Evolutionary conservation across 2,797 vertebrate genomes (phyloP).

Genomic region (Triplophysa yarkandensis): DNA sequence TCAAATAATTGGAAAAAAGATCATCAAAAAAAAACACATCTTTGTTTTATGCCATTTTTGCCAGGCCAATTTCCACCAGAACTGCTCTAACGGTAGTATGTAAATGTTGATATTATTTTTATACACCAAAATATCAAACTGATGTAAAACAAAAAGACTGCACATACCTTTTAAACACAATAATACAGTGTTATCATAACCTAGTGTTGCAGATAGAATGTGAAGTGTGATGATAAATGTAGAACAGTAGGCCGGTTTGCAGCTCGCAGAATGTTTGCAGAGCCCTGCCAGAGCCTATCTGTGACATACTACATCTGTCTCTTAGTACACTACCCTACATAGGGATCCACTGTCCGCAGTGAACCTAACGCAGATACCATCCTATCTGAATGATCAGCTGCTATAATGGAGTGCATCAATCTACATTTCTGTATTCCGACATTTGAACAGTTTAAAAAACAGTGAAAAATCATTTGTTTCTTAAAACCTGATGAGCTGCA

Average conservation of each 20-base stretch:
- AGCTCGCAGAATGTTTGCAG: conserved; percentile 75
- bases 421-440: neutral
- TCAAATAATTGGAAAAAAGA: too few relatives aligned
- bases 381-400: neutral
- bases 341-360: conserved; percentile 49
- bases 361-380: conserved; percentile 1
- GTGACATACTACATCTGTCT: conserved; percentile 76
- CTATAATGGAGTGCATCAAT: neutral
- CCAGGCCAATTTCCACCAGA: too few relatives aligned
- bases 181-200: too few relatives aligned
- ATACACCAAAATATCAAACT: too few relatives aligned
- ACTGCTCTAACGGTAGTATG: too few relatives aligned
- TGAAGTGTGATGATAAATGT: too few relatives aligned
- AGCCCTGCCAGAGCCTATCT: conserved; percentile 68
- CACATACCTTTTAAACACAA: too few relatives aligned
- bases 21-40: too few relatives aligned
- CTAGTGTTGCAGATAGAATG: too few relatives aligned
- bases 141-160: too few relatives aligned
- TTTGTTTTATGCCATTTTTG: too few relatives aligned
- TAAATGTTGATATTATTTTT: too few relatives aligned
- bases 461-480: neutral
- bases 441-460: neutral
- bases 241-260: conserved; percentile 21
- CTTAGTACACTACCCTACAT: conserved; percentile 55
- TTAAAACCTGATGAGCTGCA: neutral